phyloP scores from a whole-genome alignment of 1,140 invertebrate species.

The Meteorus sp. region DNA sequence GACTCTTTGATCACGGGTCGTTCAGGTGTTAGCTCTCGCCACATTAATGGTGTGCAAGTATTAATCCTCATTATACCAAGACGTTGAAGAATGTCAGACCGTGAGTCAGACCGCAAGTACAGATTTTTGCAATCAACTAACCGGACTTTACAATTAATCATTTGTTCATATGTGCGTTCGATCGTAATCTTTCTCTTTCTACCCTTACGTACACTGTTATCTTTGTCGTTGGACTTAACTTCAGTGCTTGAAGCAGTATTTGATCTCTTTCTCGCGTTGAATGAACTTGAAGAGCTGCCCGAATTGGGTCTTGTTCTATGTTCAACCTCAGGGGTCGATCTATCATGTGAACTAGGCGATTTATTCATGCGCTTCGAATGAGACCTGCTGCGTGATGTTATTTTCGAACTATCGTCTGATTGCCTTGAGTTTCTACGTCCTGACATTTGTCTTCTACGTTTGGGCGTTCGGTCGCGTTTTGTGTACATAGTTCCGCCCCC shows the following conservation, averaged over 20 bases:
- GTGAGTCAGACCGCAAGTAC: constrained; percentile 33
- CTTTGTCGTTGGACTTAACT: neutral
- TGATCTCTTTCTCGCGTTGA: neutral
- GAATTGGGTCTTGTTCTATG: constrained; percentile 2
- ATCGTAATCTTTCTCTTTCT: constrained; percentile 26
- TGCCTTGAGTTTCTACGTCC: constrained; percentile 28
- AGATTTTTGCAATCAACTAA: constrained; percentile 45
- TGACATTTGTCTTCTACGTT: neutral
- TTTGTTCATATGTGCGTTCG: constrained; percentile 19
- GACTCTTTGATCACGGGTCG: neutral
- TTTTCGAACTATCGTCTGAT: constrained; percentile 22
- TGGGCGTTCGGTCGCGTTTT: constrained; percentile 15
- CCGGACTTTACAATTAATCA: constrained; percentile 42
- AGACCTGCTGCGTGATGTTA: neutral
- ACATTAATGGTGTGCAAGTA: neutral
- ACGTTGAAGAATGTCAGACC: constrained; percentile 28
- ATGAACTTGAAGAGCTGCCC: constrained; percentile 8
- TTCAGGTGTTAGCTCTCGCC: neutral
- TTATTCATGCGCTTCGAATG: constrained; percentile 11
- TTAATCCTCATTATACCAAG: constrained; percentile 38
- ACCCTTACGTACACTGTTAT: neutral
- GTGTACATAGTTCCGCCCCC: constrained; percentile 16
- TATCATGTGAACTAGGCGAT: constrained; percentile 11
- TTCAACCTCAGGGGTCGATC: constrained; percentile 12
- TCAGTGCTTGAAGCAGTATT: neutral